Base-by-base conservation (phyloP, 2,888 invertebrate genomes). In the Drosophila peninsularis region DNA sequence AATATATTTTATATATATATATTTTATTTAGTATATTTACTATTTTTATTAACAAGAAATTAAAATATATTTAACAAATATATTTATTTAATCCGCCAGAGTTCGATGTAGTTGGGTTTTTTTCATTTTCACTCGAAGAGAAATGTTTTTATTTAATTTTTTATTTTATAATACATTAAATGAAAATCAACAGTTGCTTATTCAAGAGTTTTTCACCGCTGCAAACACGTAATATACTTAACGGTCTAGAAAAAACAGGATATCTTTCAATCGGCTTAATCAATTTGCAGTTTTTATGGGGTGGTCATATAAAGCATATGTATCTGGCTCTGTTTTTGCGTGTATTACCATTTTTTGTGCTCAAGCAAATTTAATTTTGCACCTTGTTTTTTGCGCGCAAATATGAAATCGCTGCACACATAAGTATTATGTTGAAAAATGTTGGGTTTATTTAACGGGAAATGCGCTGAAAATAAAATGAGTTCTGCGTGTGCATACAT, bases 371-470 rank as follows among this genome's bases (percentile, higher is more conserved):
- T 75, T 50, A 42, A 62, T 66, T 60, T 62, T 47, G 7, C 27
- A 17, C 9, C 19, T 17, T 27, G 30, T 62, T 54, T 42, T 41
- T 37, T 37, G 24, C n/a, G 27, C 61, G 67, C n/a, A n/a, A 7
- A 27, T 7, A 62, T 62, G 54, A 75, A 71, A 58, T 57, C 36
- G 37, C 14, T 11, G 37, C 24, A 21, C 44, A 45, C 47, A 69
- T 49, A 62, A 53, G 50, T 47, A 36, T 55, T 62, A 27, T 53
- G 30, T 24, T 44, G 30, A 69, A 77, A 75, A 73, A 58, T 47
- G 49, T 49, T 42, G 45, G 11, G 42, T 47, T 74, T 58, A 53
- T 56, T 66, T 67, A 66, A 56, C 41, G 45, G 49, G 34, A 71
- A 75, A 47, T 52, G 34, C 34, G 7, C 21, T 41, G 62, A 69